Conservation (phyloP, 64 coral and sea anemone species). For the Montipora cactus region DNA sequence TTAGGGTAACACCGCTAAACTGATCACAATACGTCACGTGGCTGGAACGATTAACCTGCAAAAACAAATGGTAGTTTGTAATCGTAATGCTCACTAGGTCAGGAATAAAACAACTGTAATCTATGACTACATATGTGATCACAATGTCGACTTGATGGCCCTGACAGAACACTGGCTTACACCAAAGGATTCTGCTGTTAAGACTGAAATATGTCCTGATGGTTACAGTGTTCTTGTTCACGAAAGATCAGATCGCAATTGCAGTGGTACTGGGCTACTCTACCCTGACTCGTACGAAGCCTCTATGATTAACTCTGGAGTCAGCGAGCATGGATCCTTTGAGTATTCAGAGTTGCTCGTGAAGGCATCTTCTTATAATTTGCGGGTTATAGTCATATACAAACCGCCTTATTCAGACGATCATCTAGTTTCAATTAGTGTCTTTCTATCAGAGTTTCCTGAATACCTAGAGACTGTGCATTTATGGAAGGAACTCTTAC, state of each 20-base stretch:
- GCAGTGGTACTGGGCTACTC: constrained; percentile 13
- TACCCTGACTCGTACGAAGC: constrained; percentile 6
- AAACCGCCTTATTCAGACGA: too few species aligned
- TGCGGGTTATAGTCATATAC: too few species aligned
- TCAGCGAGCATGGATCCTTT: neutral
- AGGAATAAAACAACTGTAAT: constrained; percentile 33
- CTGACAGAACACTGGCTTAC: constrained; percentile 22
- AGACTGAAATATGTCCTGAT: constrained; percentile 15
- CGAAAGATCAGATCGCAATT: neutral
- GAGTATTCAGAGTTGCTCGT: too few species aligned
- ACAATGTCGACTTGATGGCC: constrained; percentile 20
- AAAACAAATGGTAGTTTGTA: neutral
- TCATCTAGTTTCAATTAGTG: too few species aligned
- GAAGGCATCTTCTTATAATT: too few species aligned
- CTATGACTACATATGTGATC: constrained; percentile 33
- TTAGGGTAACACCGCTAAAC: too few species aligned
- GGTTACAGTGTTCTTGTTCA: constrained; percentile 6
- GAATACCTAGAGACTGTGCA: too few species aligned
- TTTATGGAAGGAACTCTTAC: too few species aligned
- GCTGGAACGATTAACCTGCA: too few species aligned
- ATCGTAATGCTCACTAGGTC: neutral
- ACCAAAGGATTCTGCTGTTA: constrained; percentile 4
- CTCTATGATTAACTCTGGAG: constrained; percentile 8
- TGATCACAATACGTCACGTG: too few species aligned
- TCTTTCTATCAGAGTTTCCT: too few species aligned